Base-by-base conservation (phyloP, 2,113 vertebrate species). In the Ochotona curzoniae region DNA sequence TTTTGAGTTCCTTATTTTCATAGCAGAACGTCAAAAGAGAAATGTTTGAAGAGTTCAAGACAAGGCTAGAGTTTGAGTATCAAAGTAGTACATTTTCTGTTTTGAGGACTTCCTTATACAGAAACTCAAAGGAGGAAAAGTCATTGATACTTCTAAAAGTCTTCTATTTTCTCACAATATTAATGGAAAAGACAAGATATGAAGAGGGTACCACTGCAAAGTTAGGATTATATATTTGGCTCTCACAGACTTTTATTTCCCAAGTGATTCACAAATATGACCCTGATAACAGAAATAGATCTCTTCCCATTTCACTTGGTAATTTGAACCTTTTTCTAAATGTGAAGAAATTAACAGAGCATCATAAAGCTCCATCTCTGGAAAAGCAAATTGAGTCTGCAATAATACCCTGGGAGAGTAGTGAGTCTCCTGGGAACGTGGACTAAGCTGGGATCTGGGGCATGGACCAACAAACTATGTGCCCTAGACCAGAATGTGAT, bases 31-130 rank as follows among this genome's bases (percentile, higher is more conserved):
- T 28, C 18, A 86, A 90, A 49, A 54, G 44, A 61, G 87, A 0
- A 28, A 54, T 67, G 14, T 83, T 23, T 32, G 54, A 54, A 44
- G 63, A 88, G 35, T 76, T 57, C 44, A 78, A 87, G 61, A 35
- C 21, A n/a, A 4, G 44, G 67, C 26, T 51, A 61, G 67, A 87
- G 21, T 93, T 74, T 86, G 38, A 86, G 49, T 75, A 44, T 61
- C 67, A 20, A 57, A 28, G 2, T 81, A 57, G 26, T 38, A 66
- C 5, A 1, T 57, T 61, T 61, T 78, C 64, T 86, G 30, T 26
- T 91, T 92, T 71, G 47, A 90, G 32, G 57, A 90, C 88, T 93
- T 86, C 60, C 18, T 88, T n/a, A 44, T 21, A 79, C 13, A 92
- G 74, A 9, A 88, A 38, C 7, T 83, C 32, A 91, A 83, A 91